These are phyloP conservation scores for Pardalotus punctatus DNA, from an alignment of 2,113 vertebrate species.

Conservation along the genomic window DNA sequence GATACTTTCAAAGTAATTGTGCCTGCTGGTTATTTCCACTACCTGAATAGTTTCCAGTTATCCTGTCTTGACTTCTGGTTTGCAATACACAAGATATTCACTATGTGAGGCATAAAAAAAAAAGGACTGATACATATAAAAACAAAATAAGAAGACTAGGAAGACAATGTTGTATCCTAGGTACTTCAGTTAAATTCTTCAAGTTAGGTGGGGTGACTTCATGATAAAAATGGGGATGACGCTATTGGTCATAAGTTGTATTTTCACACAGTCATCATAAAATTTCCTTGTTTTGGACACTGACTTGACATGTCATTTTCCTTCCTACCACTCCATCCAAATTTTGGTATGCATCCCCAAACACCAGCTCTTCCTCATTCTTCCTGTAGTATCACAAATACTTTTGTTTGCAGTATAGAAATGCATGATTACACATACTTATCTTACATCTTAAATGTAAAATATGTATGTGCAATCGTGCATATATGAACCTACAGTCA, in stretches of 20 bases:
- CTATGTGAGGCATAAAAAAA: background rate
- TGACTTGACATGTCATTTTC: background rate
- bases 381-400: background rate
- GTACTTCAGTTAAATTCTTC: background rate
- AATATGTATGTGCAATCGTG: too few relatives aligned
- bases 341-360: background rate
- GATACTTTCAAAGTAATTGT: background rate
- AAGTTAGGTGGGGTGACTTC: background rate
- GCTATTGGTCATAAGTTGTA: background rate
- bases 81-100: background rate
- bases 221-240: background rate
- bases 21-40: background rate
- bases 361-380: background rate
- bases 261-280: background rate
- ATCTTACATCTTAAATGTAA: background rate
- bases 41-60: background rate
- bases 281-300: background rate
- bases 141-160: background rate
- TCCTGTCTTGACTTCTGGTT: background rate
- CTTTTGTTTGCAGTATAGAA: background rate
- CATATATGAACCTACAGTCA: background rate
- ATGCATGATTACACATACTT: fast-evolving
- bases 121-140: fast-evolving
- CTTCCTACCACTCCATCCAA: background rate
- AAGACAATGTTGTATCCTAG: background rate